Conservation (phyloP, 2,888 invertebrate genomes). For the Cinara cedri region DNA sequence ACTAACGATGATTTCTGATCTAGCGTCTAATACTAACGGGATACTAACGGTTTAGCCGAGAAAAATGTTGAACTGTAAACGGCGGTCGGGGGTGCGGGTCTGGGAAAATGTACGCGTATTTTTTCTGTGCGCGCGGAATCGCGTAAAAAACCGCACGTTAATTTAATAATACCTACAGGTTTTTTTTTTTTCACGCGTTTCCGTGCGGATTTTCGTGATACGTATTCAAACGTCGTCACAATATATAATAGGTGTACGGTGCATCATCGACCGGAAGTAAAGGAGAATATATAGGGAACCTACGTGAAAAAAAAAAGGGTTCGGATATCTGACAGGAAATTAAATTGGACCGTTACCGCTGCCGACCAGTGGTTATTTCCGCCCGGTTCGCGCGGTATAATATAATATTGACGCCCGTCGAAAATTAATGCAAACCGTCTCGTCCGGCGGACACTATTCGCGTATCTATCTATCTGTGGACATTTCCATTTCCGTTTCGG, state of each 20-base stretch:
- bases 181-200: too few relatives aligned
- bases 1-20: too few relatives aligned
- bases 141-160: neutral
- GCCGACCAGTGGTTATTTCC: slow-evolving; percentile 22
- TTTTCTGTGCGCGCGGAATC: neutral
- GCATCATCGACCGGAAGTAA: neutral
- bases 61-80: too few relatives aligned
- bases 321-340: slow-evolving; percentile 18
- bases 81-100: too few relatives aligned
- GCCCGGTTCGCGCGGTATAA: neutral
- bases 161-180: neutral
- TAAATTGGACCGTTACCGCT: neutral
- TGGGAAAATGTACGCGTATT: too few relatives aligned
- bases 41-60: too few relatives aligned
- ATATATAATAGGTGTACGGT: too few relatives aligned
- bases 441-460: neutral
- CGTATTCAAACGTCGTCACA: too few relatives aligned
- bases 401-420: neutral
- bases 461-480: slow-evolving; percentile 2
- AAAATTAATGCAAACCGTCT: slow-evolving; percentile 36
- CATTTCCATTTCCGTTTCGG: slow-evolving; percentile 43
- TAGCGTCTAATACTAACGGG: too few relatives aligned
- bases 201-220: too few relatives aligned
- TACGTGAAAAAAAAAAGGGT: neutral
- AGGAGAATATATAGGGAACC: too few relatives aligned